Evolutionary conservation across 2,797 vertebrate species (phyloP).

Genomic region (Psittacula echo): DNA sequence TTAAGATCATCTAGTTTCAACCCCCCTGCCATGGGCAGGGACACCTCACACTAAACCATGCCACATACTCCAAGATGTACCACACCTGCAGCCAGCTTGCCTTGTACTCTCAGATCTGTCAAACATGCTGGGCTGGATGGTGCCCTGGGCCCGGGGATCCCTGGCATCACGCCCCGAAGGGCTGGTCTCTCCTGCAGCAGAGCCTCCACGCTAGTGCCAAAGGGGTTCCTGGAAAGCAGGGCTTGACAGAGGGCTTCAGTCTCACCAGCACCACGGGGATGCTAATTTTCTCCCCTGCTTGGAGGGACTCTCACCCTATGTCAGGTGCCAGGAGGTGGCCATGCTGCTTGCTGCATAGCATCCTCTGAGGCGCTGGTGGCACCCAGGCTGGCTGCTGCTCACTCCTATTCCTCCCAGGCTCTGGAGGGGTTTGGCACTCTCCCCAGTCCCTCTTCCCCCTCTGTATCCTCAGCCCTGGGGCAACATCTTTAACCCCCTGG

Average conservation of each 20-base stretch:
- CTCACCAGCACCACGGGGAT: rapidly evolving
- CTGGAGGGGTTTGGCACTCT: background rate
- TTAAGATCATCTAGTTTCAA: no score
- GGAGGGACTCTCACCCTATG: background rate
- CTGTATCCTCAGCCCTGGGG: background rate
- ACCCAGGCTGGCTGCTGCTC: background rate
- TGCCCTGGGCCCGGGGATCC: background rate
- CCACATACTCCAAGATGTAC: background rate
- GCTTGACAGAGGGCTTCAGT: background rate
- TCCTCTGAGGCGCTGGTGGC: rapidly evolving
- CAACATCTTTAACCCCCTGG: background rate
- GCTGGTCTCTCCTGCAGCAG: background rate
- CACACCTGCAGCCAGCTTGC: background rate
- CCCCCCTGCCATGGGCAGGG: no score
- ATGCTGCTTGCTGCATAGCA: background rate
- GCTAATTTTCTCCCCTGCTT: rapidly evolving
- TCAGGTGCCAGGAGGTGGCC: background rate
- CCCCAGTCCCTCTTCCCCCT: background rate
- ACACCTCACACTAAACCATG: no score
- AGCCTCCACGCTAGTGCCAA: rapidly evolving
- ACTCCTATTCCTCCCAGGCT: background rate
- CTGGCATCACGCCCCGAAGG: background rate
- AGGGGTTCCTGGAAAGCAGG: conserved; percentile 23
- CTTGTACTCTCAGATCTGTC: background rate
- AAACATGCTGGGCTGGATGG: background rate